Conservation (phyloP, 2,113 vertebrate species). For the Hiodon alosoides region DNA sequence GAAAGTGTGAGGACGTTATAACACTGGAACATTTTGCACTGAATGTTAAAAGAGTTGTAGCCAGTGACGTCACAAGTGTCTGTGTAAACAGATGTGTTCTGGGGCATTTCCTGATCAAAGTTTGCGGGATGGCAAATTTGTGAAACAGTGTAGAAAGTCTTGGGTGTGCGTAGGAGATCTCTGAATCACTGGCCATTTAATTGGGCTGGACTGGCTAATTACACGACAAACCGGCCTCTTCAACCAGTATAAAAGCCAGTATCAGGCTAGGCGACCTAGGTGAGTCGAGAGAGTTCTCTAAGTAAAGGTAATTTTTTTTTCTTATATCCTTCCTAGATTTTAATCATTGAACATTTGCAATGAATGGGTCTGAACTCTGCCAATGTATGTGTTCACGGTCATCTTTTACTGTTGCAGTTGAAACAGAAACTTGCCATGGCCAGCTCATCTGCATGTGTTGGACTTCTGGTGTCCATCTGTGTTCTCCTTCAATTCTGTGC, state of each 20-base stretch:
- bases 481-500: constrained; percentile 28
- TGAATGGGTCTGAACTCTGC: not conserved
- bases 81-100: not conserved
- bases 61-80: not conserved
- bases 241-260: constrained; percentile 32
- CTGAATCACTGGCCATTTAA: constrained; percentile 32
- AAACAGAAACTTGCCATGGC: constrained; percentile 25
- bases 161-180: constrained; percentile 28
- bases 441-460: constrained; percentile 19
- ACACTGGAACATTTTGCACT: not conserved
- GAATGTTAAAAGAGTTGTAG: not conserved
- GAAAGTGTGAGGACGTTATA: not conserved
- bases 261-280: not conserved
- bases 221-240: constrained; percentile 34
- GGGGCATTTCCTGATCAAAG: not conserved
- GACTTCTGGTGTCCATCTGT: constrained; percentile 21
- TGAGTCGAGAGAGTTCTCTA: constrained; percentile 10
- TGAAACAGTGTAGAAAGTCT: not conserved
- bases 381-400: not conserved
- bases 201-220: constrained; percentile 36
- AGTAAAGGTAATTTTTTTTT: constrained; percentile 17
- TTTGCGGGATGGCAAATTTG: not conserved
- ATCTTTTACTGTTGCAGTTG: not conserved
- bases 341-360: not conserved
- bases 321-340: not conserved